Evolutionary conservation across 1,140 invertebrate species (phyloP).

Genomic region (Ladona fulva): DNA sequence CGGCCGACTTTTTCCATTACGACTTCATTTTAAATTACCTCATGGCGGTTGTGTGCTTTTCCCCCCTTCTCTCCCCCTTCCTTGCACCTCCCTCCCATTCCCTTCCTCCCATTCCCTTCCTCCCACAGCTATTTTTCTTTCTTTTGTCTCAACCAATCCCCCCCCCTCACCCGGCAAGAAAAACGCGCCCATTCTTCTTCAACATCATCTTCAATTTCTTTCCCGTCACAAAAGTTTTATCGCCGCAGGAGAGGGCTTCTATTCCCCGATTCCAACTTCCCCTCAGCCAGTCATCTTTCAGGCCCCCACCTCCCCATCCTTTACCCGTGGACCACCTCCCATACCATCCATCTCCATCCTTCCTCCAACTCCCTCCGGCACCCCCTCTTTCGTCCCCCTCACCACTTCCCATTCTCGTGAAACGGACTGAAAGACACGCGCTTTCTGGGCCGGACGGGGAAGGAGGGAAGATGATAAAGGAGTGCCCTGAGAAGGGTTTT

Average conservation of each 20-base stretch:
- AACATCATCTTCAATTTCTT: constrained; percentile 10
- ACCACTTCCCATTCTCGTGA: too few species aligned
- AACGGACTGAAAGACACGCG: too few species aligned
- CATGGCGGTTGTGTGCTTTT: not conserved
- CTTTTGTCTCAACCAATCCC: not conserved
- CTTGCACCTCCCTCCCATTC: not conserved
- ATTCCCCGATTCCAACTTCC: not conserved
- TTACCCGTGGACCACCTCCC: not conserved
- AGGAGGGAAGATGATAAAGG: too few species aligned
- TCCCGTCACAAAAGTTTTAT: constrained; percentile 9
- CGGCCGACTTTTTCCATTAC: not conserved
- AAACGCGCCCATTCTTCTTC: not conserved
- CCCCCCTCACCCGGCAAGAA: not conserved
- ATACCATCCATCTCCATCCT: not conserved
- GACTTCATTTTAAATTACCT: constrained; percentile 3
- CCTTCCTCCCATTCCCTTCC: not conserved
- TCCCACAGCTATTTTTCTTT: not conserved
- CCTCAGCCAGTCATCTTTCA: not conserved
- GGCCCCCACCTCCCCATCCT: not conserved
- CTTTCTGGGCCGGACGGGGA: too few species aligned
- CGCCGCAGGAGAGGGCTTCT: not conserved
- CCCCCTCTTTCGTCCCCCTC: not conserved
- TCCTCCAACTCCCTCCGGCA: not conserved
- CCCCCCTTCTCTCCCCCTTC: not conserved
- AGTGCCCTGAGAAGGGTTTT: too few species aligned